Base-by-base conservation (phyloP, 2,113 vertebrate species). In the human region DNA sequence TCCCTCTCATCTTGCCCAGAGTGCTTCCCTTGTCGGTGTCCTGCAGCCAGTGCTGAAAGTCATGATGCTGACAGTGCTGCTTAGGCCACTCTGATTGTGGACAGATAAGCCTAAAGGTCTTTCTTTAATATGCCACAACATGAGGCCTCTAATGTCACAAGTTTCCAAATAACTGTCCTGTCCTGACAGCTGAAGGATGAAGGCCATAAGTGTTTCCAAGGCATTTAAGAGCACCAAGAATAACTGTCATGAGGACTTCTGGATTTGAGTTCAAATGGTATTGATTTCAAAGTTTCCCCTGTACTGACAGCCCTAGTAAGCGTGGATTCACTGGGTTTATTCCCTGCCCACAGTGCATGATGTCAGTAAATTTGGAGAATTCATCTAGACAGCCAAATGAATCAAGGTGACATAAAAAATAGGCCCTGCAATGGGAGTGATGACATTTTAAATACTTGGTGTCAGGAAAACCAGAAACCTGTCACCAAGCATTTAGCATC, bases 371-470 rank as follows among this genome's bases (percentile, higher is more conserved):
- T 23, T 11, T 73, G 35, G 75, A 40, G 66, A 81, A 91, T 97
- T 98, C 61, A 89, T 13, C 4, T 86, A 97, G 97, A 97, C 48
- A 83, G 92, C 90, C 94, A 97, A 98, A 97, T 76, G 61, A 98
- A 93, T 94, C 22, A 66, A 97, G 76, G 48, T 97, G 97, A 97
- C 95, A 96, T 57, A 93, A 89, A 72, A 98, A 90, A 64, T 76
- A 97, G 84, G 96, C 81, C 85, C 75, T 96, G 43, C 40, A 45
- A 52, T 30, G 17, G 45, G 35, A 98, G 64, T 79, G 75, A 79
- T 92, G 97, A 97, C 80, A 70, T 93, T 97, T 96, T 94, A 97
- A 98, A 91, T 55, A 70, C 86, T 94, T 83, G 30, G 64, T 32
- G 43, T 97, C 22, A 89, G 89, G 72, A 98, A 98, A 96, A 43